phyloP scores from a whole-genome alignment of 2,113 vertebrate genomes.

The Pelobates fuscus region DNA sequence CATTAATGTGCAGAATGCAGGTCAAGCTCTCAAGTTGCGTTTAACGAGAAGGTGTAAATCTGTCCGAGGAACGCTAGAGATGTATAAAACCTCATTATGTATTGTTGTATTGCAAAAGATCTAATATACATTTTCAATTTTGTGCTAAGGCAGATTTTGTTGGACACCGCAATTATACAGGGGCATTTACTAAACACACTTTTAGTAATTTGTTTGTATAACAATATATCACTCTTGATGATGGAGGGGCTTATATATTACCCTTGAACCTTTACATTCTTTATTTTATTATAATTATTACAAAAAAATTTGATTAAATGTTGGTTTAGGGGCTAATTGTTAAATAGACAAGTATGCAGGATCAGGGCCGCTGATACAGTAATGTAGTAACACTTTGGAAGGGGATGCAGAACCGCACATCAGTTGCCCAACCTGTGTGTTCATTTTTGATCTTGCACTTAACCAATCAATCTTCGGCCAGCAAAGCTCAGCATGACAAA shows the following conservation, averaged over 20 bases:
- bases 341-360: no score
- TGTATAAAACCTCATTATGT: conserved; percentile 50
- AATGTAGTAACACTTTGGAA: no score
- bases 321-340: no score
- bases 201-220: conserved; percentile 30
- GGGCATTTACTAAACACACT: conserved; percentile 31
- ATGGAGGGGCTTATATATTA: not conserved
- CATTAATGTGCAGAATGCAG: conserved; percentile 46
- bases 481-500: no score
- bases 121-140: conserved; percentile 47
- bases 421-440: no score
- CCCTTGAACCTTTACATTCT: no score
- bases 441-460: no score
- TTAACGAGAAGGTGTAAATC: conserved; percentile 51
- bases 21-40: conserved; percentile 48
- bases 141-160: conserved; percentile 42
- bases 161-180: conserved; percentile 27
- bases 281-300: no score
- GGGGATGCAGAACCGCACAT: no score
- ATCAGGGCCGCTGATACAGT: no score
- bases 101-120: conserved; percentile 35
- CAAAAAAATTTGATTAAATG: no score
- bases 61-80: conserved; percentile 43
- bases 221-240: conserved; percentile 5
- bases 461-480: no score